Evolutionary conservation across 2,888 invertebrate species (phyloP).

Genomic region (Epinotia demarniana): DNA sequence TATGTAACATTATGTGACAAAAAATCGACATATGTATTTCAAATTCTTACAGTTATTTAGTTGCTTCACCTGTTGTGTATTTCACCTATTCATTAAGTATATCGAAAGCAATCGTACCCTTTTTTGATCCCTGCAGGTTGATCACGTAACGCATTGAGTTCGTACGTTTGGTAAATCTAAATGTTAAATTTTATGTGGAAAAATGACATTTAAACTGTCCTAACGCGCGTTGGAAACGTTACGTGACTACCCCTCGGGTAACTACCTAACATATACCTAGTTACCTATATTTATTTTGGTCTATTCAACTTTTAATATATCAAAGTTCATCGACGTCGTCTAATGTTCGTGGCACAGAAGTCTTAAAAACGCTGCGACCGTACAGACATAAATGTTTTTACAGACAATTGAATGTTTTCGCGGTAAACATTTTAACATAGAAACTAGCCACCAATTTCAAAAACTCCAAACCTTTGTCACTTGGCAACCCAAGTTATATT

Average conservation of each 20-base stretch:
- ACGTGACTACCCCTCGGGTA: no score
- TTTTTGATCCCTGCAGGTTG: neutral
- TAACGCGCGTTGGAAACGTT: no score
- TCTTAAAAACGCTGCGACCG: neutral
- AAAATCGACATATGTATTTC: conserved; percentile 6
- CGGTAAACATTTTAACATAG: conserved; percentile 34
- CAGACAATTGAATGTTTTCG: conserved; percentile 25
- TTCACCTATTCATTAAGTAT: neutral
- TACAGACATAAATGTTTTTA: conserved; percentile 8
- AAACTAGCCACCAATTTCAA: conserved; percentile 39
- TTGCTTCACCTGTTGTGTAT: conserved; percentile 5
- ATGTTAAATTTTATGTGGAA: no score
- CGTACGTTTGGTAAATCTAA: no score
- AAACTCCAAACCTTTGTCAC: conserved; percentile 33
- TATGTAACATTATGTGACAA: conserved; percentile 6
- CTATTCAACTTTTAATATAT: neutral
- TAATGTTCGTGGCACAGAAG: neutral
- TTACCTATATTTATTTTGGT: no score
- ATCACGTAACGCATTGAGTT: no score
- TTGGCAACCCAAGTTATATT: conserved; percentile 29
- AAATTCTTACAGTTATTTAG: neutral
- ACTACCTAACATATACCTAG: no score
- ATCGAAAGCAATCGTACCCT: neutral
- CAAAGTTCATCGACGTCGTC: neutral
- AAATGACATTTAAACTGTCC: no score